These are phyloP conservation scores for Oenanthe oenanthe DNA, from an alignment of 2,113 vertebrate genomes.

Conservation along the genomic window DNA sequence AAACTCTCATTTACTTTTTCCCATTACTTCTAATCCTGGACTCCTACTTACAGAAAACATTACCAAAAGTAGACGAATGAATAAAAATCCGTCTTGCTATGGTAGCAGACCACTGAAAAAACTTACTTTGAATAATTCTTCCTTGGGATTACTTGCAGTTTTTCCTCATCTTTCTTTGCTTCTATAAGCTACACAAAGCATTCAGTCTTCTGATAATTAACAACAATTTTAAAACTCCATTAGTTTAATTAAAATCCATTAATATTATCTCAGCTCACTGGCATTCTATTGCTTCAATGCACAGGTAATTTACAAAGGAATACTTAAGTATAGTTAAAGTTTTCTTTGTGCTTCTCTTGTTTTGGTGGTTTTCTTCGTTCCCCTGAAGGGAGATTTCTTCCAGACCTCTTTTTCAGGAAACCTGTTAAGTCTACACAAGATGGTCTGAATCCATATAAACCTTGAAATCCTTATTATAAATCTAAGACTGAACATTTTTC, in stretches of 20 bases:
- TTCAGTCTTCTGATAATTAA: not conserved
- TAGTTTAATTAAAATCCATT: not conserved
- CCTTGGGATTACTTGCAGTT: not conserved
- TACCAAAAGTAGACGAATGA: not conserved
- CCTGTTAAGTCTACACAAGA: not conserved
- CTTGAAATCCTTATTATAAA: not conserved
- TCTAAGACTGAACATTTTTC: not conserved
- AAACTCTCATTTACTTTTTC: not conserved
- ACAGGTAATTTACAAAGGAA: not conserved
- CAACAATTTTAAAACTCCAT: not conserved
- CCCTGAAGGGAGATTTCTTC: not conserved
- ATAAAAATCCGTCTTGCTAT: not conserved
- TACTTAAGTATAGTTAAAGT: rapidly evolving
- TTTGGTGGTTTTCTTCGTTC: not conserved
- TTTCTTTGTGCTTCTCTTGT: not conserved
- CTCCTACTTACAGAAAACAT: not conserved
- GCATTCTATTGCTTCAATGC: not conserved
- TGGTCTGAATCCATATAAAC: not conserved
- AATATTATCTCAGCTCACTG: not conserved
- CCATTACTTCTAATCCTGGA: not conserved
- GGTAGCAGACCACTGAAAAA: not conserved
- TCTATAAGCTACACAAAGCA: not conserved
- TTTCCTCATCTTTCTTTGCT: not conserved
- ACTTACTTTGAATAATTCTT: not conserved
- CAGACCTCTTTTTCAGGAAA: not conserved